Percentiles rank a stretch among this genome's conserved stretches.
These are phyloP conservation scores for Bos taurus DNA, from an alignment of 2,113 vertebrate genomes.

Conservation along the genomic window DNA sequence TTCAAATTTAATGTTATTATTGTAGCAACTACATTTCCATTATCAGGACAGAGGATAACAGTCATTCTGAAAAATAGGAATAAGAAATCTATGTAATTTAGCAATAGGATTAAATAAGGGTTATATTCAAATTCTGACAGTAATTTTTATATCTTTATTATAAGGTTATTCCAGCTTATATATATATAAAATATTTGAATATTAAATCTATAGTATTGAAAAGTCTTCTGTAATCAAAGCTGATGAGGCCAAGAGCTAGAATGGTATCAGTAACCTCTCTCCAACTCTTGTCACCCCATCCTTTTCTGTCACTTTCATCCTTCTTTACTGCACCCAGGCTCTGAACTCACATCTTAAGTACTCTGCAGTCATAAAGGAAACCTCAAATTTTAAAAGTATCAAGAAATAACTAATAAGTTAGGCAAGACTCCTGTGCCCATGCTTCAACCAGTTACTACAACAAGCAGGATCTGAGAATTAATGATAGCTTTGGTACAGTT, in stretches of 20 bases:
- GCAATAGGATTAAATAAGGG: slow-evolving; percentile 19
- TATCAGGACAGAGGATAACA: background rate
- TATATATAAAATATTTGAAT: background rate
- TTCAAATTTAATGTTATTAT: slow-evolving; percentile 19
- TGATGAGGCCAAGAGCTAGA: background rate
- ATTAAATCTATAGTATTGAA: background rate
- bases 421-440: background rate
- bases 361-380: background rate
- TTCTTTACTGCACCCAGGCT: background rate
- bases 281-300: background rate
- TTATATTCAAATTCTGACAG: slow-evolving; percentile 3
- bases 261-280: background rate
- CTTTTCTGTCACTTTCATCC: background rate
- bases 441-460: background rate
- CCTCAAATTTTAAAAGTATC: background rate
- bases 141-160: background rate
- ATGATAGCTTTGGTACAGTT: background rate
- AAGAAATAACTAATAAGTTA: background rate
- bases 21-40: background rate
- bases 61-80: background rate
- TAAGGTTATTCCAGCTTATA: background rate
- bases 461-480: background rate
- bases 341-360: background rate
- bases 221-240: background rate
- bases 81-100: background rate